These are phyloP conservation scores for Australoheros scitulus DNA, from an alignment of 2,113 vertebrate genomes.

Conservation along the genomic window DNA sequence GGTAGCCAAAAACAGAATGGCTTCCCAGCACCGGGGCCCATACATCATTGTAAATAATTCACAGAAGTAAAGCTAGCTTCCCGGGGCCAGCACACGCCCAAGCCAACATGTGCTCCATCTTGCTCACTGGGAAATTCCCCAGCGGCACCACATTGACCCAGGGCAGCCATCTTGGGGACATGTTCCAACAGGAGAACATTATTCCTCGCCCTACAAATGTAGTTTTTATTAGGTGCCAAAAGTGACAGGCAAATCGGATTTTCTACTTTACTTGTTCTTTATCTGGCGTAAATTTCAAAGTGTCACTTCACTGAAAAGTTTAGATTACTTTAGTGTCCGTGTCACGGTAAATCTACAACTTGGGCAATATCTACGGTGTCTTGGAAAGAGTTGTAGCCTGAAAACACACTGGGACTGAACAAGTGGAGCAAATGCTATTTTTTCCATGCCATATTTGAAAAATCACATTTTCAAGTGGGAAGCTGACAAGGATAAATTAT, in stretches of 20 bases:
- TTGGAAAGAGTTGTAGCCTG: not conserved
- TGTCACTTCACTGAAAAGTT: conserved; percentile 34
- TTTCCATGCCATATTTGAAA: not conserved
- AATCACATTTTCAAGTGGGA: not conserved
- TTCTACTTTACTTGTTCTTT: conserved; percentile 39
- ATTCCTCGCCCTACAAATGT: conserved; percentile 55
- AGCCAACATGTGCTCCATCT: conserved; percentile 75
- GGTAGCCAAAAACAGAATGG: conserved; percentile 67
- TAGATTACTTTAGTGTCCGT: conserved; percentile 17
- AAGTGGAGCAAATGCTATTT: not conserved
- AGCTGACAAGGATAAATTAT: not conserved
- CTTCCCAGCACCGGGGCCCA: conserved; percentile 65
- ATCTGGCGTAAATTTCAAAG: conserved; percentile 33
- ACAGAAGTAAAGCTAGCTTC: conserved; percentile 67
- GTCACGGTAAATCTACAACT: conserved; percentile 26
- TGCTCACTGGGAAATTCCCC: conserved; percentile 69
- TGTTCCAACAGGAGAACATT: conserved; percentile 61
- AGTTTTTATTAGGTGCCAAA: conserved; percentile 67
- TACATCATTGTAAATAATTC: conserved; percentile 80
- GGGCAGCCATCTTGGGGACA: conserved; percentile 64
- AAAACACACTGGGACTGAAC: not conserved
- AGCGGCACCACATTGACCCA: conserved; percentile 59
- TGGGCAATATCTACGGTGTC: not conserved
- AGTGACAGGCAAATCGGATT: conserved; percentile 66
- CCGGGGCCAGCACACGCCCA: conserved; percentile 47